A percentile compares a stretch with the other conserved stretches of the same genome.
phyloP scores from a whole-genome alignment of 2,888 invertebrate species.

The Pristionchus maxplancki region DNA sequence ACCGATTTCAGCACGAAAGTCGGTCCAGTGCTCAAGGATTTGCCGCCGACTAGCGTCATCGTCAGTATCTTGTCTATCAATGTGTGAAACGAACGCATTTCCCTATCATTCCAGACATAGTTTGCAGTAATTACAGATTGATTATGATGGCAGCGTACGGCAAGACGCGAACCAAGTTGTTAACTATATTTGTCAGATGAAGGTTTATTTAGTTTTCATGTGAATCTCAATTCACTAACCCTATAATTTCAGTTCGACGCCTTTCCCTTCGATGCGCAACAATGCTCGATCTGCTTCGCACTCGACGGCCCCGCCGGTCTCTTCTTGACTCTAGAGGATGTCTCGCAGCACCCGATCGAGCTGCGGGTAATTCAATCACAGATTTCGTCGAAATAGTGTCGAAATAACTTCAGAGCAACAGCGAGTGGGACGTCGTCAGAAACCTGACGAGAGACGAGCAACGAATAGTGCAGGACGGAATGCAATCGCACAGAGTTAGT shows the following conservation, averaged over 20 bases:
- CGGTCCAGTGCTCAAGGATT: not conserved
- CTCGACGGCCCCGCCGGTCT: not conserved
- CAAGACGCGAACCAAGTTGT: not conserved
- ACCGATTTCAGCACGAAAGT: not conserved
- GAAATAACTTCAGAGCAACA: not conserved
- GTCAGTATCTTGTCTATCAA: not conserved
- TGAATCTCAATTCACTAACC: too few relatives aligned
- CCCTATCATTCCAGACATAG: too few relatives aligned
- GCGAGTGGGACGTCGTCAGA: not conserved
- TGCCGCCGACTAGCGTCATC: not conserved
- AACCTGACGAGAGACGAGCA: not conserved
- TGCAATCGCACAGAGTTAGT: not conserved
- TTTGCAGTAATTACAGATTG: not conserved
- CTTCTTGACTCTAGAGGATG: not conserved
- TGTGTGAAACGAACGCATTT: too few relatives aligned
- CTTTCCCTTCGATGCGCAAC: not conserved
- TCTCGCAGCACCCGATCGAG: not conserved
- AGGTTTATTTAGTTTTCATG: too few relatives aligned
- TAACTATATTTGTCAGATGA: conserved; percentile 11
- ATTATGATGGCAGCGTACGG: not conserved
- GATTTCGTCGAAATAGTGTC: not conserved
- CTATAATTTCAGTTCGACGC: conserved; percentile 4
- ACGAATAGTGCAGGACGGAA: not conserved
- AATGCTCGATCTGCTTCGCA: not conserved
- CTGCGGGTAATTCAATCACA: not conserved